A percentile compares a stretch with the other conserved stretches of the same genome.
These are phyloP conservation scores for Corydoras sp. DNA, from an alignment of 2,113 vertebrate species.

Conservation along the genomic window DNA sequence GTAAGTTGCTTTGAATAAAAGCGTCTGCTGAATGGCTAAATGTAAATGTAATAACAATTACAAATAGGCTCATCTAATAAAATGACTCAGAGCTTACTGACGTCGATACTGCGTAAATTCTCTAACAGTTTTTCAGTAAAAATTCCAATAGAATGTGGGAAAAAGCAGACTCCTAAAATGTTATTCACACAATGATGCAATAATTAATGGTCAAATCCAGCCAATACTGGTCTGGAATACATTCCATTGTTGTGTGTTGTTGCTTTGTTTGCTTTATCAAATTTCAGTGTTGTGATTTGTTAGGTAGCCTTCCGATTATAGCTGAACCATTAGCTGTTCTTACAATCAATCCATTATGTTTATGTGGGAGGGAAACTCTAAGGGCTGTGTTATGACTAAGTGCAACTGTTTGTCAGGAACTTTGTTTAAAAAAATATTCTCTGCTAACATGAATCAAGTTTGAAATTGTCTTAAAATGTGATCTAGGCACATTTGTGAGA, in stretches of 20 bases:
- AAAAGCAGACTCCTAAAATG: conserved; percentile 32
- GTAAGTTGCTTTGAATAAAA: too few relatives aligned
- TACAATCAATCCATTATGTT: conserved; percentile 49
- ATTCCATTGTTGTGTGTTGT: conserved; percentile 24
- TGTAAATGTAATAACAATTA: background rate
- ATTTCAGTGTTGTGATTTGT: conserved; percentile 42
- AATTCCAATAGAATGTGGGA: conserved; percentile 43
- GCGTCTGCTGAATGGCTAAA: too few relatives aligned
- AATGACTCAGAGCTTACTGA: conserved; percentile 37
- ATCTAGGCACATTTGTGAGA: conserved; percentile 29
- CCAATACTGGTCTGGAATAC: conserved; percentile 27
- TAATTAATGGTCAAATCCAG: conserved; percentile 39
- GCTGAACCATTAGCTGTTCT: conserved; percentile 42
- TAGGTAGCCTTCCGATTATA: conserved; percentile 41
- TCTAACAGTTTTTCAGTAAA: conserved; percentile 33
- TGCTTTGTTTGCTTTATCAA: conserved; percentile 25
- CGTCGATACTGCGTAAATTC: conserved; percentile 45
- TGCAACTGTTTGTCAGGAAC: conserved; percentile 32
- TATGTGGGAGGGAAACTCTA: conserved; percentile 21
- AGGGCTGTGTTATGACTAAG: conserved; percentile 47
- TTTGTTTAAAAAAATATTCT: conserved; percentile 45
- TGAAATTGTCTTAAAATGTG: conserved; percentile 40
- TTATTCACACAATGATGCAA: conserved; percentile 44
- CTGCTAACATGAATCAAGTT: conserved; percentile 31
- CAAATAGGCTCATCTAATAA: conserved; percentile 36